Conservation (phyloP, 2,113 vertebrate genomes). For the Pontoporia blainvillei region DNA sequence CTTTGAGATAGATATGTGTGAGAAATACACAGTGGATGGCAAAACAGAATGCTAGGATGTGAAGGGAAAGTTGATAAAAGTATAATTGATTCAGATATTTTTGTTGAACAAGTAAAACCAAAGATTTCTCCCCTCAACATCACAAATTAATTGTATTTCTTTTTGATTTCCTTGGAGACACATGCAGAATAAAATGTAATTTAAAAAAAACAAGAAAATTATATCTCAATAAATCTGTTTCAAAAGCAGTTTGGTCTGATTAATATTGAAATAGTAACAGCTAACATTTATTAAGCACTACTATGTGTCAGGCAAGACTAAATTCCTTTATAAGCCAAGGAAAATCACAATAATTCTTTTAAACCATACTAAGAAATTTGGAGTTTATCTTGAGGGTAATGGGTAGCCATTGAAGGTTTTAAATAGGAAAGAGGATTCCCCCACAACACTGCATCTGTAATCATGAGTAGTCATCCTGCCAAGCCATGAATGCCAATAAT, state of each 20-base stretch:
- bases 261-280: slow-evolving; percentile 65
- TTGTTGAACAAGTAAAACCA: slow-evolving; percentile 64
- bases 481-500: background rate
- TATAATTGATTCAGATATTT: slow-evolving; percentile 46
- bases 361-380: background rate
- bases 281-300: background rate
- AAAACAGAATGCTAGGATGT: background rate
- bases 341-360: slow-evolving; percentile 5
- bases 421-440: background rate
- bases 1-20: background rate
- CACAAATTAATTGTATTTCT: slow-evolving; percentile 60
- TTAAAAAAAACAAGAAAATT: background rate
- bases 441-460: background rate
- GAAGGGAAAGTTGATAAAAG: slow-evolving; percentile 36
- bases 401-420: background rate
- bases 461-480: background rate
- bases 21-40: slow-evolving; percentile 7
- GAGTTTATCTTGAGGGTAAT: background rate
- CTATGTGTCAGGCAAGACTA: background rate
- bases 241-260: slow-evolving; percentile 41
- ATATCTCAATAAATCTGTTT: background rate
- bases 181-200: slow-evolving; percentile 69
- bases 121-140: slow-evolving; percentile 28
- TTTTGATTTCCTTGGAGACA: slow-evolving; percentile 61
- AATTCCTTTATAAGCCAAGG: background rate